Conservation (phyloP, 1,140 invertebrate species). For the Drosophila quadrilineata region DNA sequence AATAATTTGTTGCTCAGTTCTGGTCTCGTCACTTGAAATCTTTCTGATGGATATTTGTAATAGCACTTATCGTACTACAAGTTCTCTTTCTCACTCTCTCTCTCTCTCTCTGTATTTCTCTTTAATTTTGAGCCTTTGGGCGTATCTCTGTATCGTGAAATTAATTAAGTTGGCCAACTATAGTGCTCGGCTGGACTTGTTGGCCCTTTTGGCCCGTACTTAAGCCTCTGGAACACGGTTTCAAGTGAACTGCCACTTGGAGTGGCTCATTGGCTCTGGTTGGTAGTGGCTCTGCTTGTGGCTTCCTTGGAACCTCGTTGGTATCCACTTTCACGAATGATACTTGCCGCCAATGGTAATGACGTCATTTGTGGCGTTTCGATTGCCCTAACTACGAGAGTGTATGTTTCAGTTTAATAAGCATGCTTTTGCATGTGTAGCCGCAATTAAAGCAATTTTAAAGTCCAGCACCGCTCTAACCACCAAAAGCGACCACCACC, state of each 20-base stretch:
- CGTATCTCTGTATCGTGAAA: constrained; percentile 35
- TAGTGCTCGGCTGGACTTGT: not conserved
- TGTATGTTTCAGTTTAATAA: not conserved
- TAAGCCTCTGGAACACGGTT: constrained; percentile 20
- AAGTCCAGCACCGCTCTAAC: not conserved
- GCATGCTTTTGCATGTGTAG: constrained; percentile 47
- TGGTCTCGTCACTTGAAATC: constrained; percentile 38
- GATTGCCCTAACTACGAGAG: constrained; percentile 17
- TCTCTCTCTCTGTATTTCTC: too few species aligned
- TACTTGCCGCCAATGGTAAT: constrained; percentile 63
- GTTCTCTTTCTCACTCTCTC: constrained; percentile 4
- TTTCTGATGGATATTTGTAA: constrained; percentile 64
- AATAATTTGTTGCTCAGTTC: constrained; percentile 31
- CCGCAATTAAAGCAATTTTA: constrained; percentile 40
- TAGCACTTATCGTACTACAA: constrained; percentile 60
- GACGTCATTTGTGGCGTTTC: constrained; percentile 65
- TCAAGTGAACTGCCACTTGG: constrained; percentile 45
- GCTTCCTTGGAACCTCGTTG: constrained; percentile 30
- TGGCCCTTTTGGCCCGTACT: constrained; percentile 27
- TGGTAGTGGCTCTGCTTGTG: not conserved
- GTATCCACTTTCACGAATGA: constrained; percentile 41
- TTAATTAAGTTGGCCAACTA: constrained; percentile 68
- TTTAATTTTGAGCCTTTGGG: too few species aligned
- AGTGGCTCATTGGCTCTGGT: constrained; percentile 36
- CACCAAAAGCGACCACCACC: not conserved